These are phyloP conservation scores for Taeniopygia guttata DNA, from an alignment of 2,797 vertebrate genomes.

Conservation along the genomic window DNA sequence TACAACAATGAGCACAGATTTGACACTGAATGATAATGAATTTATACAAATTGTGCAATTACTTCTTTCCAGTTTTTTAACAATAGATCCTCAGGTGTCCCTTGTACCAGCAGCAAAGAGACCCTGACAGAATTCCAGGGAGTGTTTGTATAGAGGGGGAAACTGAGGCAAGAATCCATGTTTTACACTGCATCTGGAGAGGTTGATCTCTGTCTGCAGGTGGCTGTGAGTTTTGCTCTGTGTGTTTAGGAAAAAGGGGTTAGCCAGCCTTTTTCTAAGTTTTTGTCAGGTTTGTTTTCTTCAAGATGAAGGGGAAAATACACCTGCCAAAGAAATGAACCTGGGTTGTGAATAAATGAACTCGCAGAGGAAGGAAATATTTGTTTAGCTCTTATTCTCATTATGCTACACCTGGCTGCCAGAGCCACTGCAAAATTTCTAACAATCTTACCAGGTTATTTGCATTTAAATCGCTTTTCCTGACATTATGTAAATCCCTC, in stretches of 20 bases:
- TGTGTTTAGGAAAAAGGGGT: neutral
- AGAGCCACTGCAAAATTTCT: constrained; percentile 50
- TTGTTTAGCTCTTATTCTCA: constrained; percentile 59
- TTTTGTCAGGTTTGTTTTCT: neutral
- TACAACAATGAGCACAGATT: neutral
- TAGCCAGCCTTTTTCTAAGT: neutral
- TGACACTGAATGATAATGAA: neutral
- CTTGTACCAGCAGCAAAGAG: neutral
- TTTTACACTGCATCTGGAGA: neutral
- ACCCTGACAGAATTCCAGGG: neutral
- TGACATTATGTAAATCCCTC: constrained; percentile 72
- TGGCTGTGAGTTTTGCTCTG: neutral
- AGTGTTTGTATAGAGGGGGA: neutral
- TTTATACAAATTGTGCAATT: neutral
- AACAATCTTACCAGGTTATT: constrained; percentile 56
- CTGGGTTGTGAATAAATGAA: neutral
- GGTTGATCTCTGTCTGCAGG: neutral
- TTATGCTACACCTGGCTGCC: constrained; percentile 58
- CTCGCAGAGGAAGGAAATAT: constrained; percentile 37
- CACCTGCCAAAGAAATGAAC: constrained; percentile 43
- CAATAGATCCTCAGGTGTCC: neutral
- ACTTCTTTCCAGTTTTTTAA: neutral
- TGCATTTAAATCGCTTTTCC: constrained; percentile 78
- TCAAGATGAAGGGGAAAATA: neutral
- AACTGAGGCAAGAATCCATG: neutral